Base-by-base conservation (phyloP, 2,113 vertebrate species). In the Prolemur simus region DNA sequence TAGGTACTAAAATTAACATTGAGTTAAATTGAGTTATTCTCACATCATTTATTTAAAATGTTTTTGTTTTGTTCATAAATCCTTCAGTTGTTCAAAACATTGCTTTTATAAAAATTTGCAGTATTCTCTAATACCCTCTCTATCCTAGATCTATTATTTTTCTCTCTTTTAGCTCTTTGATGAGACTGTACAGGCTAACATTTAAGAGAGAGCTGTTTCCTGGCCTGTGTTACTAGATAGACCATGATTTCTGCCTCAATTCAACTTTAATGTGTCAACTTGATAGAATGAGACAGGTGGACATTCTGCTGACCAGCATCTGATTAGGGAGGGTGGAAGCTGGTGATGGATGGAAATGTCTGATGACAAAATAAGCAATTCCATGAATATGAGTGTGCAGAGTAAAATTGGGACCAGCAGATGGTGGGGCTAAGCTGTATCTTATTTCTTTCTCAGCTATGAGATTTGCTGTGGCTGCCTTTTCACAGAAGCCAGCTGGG, bases 401-500 rank as follows among this genome's bases (percentile, higher is more conserved):
- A 85, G 60, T 84, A 25, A 25, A 54, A 91, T 37, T 94, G 80
- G 96, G 81, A 58, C 81, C 42, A 34, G 86, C 96, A 88, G 73
- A 68, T 89, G 84, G 89, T 89, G 47, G 68, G 47, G 56, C 96
- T 77, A 52, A 69, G 68, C 94, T 87, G 39, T 86, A 37, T 96
- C 94, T 88, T 83, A 78, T 97, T 97, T 96, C 74, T 90, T 81
- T 74, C 76, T 73, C 66, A 78, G 74, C 81, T 88, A 3, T 63
- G 96, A 94, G 95, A 47, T 73, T 85, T 86, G 63, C 63, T 60
- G 34, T 97, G 89, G 45, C 81, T 15, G 3, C 45, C 34, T 95
- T 68, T 97, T 97, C 93, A 92, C 29, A 87, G n/a, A 82, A 69
- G 52, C 64, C 87, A 96, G 96, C 90, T 96, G 95, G 93, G 49